Percentiles rank a stretch among this genome's conserved stretches.
phyloP scores from a whole-genome alignment of 2,888 invertebrate species.

The Nemotelus nigrinus region DNA sequence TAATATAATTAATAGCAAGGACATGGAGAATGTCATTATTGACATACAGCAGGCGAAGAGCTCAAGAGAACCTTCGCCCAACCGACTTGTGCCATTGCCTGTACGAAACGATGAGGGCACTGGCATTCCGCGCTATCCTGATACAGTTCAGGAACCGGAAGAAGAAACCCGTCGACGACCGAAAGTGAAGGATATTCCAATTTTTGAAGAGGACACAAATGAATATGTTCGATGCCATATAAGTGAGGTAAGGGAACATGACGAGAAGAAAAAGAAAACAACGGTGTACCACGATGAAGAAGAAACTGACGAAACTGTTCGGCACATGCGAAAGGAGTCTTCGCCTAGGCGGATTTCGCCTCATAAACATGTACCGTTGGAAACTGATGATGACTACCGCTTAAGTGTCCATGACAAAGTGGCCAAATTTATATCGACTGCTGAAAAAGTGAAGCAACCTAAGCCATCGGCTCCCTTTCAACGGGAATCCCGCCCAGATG shows the following conservation, averaged over 20 bases:
- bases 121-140: constrained; percentile 76
- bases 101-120: constrained; percentile 70
- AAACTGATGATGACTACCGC: constrained; percentile 70
- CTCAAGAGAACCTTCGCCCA: constrained; percentile 79
- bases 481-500: constrained; percentile 52
- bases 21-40: constrained; percentile 71
- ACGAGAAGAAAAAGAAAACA: constrained; percentile 48
- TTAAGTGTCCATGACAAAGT: constrained; percentile 77
- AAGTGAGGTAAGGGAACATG: constrained; percentile 68
- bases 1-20: constrained; percentile 67
- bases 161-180: constrained; percentile 68
- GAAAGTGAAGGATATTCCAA: constrained; percentile 66
- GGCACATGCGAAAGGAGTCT: too few relatives aligned
- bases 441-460: constrained; percentile 65
- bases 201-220: constrained; percentile 69
- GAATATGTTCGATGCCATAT: constrained; percentile 65
- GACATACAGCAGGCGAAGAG: constrained; percentile 79
- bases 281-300: constrained; percentile 52
- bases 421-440: constrained; percentile 71
- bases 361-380: constrained; percentile 47
- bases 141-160: constrained; percentile 79
- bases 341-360: constrained; percentile 25
- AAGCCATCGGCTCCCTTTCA: constrained; percentile 60
- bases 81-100: constrained; percentile 75
- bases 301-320: constrained; percentile 8